Percentiles rank a stretch among this genome's conserved stretches.
These are phyloP conservation scores for Oncorhynchus clarkii DNA, from an alignment of 2,113 vertebrate species.

Conservation along the genomic window DNA sequence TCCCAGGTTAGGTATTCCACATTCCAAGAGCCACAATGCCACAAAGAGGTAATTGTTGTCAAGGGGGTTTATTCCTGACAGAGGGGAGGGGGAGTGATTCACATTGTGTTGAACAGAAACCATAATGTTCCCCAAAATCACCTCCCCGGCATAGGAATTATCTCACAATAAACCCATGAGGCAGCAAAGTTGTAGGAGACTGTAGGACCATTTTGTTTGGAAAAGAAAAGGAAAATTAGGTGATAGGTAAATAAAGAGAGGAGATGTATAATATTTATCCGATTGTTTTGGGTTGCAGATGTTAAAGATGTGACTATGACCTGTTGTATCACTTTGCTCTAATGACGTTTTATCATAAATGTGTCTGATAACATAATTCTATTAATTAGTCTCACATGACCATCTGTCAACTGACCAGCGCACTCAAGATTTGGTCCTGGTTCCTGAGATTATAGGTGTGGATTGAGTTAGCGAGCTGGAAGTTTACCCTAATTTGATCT, in stretches of 20 bases:
- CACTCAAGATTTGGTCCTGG: too few species aligned
- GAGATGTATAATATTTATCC: too few species aligned
- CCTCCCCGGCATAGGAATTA: constrained; percentile 28
- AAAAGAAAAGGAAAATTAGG: too few species aligned
- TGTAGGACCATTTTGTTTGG: too few species aligned
- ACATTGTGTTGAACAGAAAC: constrained; percentile 64
- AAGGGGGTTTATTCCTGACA: constrained; percentile 53
- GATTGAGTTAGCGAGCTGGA: neutral
- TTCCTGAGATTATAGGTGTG: neutral
- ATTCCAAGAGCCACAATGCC: constrained; percentile 36
- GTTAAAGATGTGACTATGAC: too few species aligned
- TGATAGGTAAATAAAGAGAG: too few species aligned
- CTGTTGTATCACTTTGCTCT: too few species aligned
- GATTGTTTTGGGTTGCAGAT: too few species aligned
- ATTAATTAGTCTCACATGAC: too few species aligned
- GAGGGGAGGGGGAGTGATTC: constrained; percentile 43
- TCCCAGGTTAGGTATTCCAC: constrained; percentile 63
- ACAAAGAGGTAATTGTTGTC: constrained; percentile 70
- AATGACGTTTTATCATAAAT: too few species aligned
- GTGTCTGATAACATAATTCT: too few species aligned
- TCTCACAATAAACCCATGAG: constrained; percentile 33
- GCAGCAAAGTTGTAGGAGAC: neutral
- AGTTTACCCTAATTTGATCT: neutral
- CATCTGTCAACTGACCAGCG: too few species aligned
- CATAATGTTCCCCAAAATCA: constrained; percentile 50